Base-by-base conservation (phyloP, 2,797 vertebrate genomes). In the Protonibea diacanthus region DNA sequence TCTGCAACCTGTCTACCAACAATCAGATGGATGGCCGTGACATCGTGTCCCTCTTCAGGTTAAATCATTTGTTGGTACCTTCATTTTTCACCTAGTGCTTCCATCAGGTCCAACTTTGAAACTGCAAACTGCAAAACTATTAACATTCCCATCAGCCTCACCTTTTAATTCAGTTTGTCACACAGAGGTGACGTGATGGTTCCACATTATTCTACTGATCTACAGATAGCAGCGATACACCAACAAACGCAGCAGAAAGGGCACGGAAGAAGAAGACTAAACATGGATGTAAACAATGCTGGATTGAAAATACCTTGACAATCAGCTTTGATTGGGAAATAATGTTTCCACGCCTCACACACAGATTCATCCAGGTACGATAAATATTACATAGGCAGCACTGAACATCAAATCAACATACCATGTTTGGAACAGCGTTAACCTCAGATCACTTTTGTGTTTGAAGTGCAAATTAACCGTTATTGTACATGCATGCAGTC, bases 401-500 rank as follows among this genome's bases (percentile, higher is more conserved):
- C 11, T 25, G 8, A 40, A 40, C n/a, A 9, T 33, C 15, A 38
- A 38, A 38, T 38, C 33, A 38, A 45, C 48, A 13, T 33, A 13
- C 20, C 21, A 33, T 23, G 18, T 51, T 75, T 14, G 44, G 18
- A 55, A 68, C 23, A 67, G 8, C 25, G 17, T 3, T 61, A 27
- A 76, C 21, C 42, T 5, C 21, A 42, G 12, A 49, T 18, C 29
- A 4, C 12, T 5, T 68, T 33, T 38, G 48, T 12, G 20, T 76
- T 61, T 69, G 25, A 68, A 52, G 38, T 68, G 55, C 33, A 52
- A 67, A 76, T 25, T 13, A 38, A 51, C n/a, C 42, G 27, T 18
- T 56, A 7, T 38, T 38, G 33, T 38, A 38, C 33, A 38, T 38
- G 33, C 20, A 57, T 40, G 21, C 5, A 40, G 14, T 49, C 21